Conservation (phyloP, 2,797 vertebrate genomes). For the Acanthornis magna region DNA sequence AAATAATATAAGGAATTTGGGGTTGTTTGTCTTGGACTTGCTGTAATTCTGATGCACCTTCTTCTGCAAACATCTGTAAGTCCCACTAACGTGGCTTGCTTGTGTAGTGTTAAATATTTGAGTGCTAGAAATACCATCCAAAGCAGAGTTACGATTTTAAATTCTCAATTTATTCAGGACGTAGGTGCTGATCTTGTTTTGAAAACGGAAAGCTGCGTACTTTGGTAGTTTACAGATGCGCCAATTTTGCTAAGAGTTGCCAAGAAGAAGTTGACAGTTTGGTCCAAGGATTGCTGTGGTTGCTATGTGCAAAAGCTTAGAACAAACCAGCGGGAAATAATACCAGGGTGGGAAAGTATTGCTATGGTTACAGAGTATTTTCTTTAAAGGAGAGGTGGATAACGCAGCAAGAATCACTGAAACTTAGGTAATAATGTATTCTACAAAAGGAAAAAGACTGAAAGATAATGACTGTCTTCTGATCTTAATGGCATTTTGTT, state of each 20-base stretch:
- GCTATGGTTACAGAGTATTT: constrained; percentile 68
- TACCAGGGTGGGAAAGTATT: constrained; percentile 68
- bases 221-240: constrained; percentile 35
- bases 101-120: neutral
- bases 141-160: neutral
- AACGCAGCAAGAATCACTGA: constrained; percentile 46
- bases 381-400: constrained; percentile 63
- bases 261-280: constrained; percentile 50
- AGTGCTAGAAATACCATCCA: neutral
- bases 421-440: constrained; percentile 52
- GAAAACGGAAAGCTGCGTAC: neutral
- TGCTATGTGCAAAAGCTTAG: constrained; percentile 64
- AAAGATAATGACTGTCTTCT: constrained; percentile 46
- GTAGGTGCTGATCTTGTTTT: neutral
- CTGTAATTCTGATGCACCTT: neutral
- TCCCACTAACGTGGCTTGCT: neutral
- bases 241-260: constrained; percentile 36
- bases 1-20: neutral
- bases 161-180: neutral
- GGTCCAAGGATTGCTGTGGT: constrained; percentile 48
- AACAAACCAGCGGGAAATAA: constrained; percentile 69
- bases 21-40: neutral
- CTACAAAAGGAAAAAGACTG: constrained; percentile 26
- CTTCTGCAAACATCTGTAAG: neutral
- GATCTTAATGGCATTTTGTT: constrained; percentile 42